A percentile compares a stretch with the other conserved stretches of the same genome.
These are phyloP conservation scores for Lysandra bellargus DNA, from an alignment of 2,888 invertebrate genomes.

Conservation along the genomic window DNA sequence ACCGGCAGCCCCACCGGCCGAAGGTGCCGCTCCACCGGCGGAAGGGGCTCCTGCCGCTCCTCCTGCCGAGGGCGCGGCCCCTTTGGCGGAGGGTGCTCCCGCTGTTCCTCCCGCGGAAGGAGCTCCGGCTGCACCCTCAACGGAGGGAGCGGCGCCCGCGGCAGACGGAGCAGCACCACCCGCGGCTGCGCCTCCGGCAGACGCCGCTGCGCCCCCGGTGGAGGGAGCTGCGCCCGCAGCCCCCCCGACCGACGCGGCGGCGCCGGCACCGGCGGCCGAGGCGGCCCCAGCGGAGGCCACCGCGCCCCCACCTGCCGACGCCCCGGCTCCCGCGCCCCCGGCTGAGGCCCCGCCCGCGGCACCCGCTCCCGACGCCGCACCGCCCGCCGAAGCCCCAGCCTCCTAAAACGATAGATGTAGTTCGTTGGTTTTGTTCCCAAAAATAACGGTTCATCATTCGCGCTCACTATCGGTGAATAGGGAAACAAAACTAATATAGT, in stretches of 20 bases:
- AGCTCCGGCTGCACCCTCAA: slow-evolving; percentile 34
- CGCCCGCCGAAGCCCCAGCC: slow-evolving; percentile 35
- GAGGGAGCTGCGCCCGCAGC: slow-evolving; percentile 25
- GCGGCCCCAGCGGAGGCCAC: slow-evolving; percentile 45
- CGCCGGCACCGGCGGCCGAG: slow-evolving; percentile 41
- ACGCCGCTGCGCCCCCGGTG: slow-evolving; percentile 36
- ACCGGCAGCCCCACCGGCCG: slow-evolving; percentile 46
- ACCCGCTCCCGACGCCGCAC: slow-evolving; percentile 40
- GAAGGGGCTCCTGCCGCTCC: slow-evolving; percentile 44
- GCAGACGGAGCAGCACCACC: slow-evolving; percentile 42
- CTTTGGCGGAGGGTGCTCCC: slow-evolving; percentile 39
- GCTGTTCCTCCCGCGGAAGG: slow-evolving; percentile 46
- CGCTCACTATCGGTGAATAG: not conserved
- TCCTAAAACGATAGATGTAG: slow-evolving; percentile 32
- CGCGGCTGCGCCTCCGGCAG: slow-evolving; percentile 43
- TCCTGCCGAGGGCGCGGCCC: slow-evolving; percentile 43
- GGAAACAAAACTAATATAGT: slow-evolving; percentile 8
- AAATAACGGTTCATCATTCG: not conserved
- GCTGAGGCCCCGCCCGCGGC: slow-evolving; percentile 36
- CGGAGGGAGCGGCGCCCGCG: slow-evolving; percentile 41
- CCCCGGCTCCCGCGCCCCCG: slow-evolving; percentile 44
- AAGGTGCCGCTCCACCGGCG: slow-evolving; percentile 45
- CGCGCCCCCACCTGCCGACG: slow-evolving; percentile 44
- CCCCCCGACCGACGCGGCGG: slow-evolving; percentile 40
- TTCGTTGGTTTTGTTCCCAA: slow-evolving; percentile 19